Conservation (phyloP, 35 echinoderm and acorn worm species). For the Hemicentrotus pulcherrimus region DNA sequence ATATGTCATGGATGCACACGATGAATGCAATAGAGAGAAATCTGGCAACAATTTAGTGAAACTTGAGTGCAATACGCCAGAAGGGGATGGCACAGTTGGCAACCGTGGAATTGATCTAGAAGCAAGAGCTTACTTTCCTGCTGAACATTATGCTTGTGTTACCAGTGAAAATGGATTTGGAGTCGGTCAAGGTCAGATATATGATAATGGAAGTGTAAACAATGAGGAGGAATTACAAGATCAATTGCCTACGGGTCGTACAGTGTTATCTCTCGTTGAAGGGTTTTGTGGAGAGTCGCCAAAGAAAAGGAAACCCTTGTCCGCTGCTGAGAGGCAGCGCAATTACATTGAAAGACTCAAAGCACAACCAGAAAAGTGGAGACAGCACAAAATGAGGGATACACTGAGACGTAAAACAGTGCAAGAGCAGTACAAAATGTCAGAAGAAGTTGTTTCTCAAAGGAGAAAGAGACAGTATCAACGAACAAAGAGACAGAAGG, state of each 20-base stretch:
- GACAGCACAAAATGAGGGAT: background rate
- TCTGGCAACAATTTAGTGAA: background rate
- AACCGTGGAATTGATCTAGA: too few species aligned
- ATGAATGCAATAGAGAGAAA: background rate
- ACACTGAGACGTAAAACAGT: background rate
- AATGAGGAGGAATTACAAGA: background rate
- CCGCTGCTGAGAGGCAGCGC: slow-evolving; percentile 20
- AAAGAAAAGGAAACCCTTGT: background rate
- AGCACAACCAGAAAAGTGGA: background rate
- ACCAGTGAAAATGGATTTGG: background rate
- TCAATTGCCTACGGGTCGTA: background rate
- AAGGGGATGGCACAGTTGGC: background rate
- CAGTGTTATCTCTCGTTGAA: background rate
- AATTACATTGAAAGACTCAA: background rate
- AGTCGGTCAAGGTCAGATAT: background rate
- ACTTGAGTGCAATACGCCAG: background rate
- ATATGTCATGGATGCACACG: background rate
- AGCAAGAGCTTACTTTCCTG: background rate
- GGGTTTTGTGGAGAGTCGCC: background rate
- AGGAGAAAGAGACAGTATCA: background rate
- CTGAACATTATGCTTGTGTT: background rate
- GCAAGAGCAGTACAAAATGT: background rate
- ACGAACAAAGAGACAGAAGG: background rate
- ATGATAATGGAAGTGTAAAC: background rate
- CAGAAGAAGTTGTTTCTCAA: background rate